Conservation (phyloP, 2,888 invertebrate genomes). For the Oxystoma pomonae region DNA sequence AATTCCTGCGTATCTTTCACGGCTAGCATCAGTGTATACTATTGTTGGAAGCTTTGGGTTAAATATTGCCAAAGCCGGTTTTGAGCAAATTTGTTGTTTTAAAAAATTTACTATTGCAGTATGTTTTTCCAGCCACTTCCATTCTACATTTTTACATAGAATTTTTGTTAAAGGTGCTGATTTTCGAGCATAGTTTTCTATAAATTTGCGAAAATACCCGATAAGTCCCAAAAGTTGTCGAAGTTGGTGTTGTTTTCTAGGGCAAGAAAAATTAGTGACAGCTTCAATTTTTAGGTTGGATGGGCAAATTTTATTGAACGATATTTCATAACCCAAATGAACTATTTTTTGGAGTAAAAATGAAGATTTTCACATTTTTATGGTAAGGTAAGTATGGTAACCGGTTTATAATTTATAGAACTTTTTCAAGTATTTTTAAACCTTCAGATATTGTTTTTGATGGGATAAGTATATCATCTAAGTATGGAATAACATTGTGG, state of each 20-base stretch:
- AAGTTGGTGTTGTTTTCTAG: constrained; percentile 11
- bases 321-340: constrained; percentile 1
- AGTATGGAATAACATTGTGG: constrained; percentile 10
- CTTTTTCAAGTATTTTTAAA: constrained; percentile 1
- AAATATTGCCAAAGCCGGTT: too few relatives aligned
- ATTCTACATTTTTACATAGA: too few relatives aligned
- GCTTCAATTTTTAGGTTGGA: constrained; percentile 6
- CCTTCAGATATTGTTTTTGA: constrained; percentile 8
- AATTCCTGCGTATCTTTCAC: constrained; percentile 23
- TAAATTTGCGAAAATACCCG: constrained; percentile 8
- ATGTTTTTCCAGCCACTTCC: too few relatives aligned
- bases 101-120: too few relatives aligned
- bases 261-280: constrained; percentile 9
- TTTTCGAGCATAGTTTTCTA: constrained; percentile 5
- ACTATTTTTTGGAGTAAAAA: constrained; percentile 2
- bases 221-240: constrained; percentile 6
- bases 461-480: constrained; percentile 19
- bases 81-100: too few relatives aligned
- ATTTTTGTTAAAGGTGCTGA: constrained; percentile 9
- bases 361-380: too few relatives aligned
- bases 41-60: constrained; percentile 16
- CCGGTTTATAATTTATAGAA: constrained; percentile 1
- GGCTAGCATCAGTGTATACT: constrained; percentile 24
- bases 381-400: too few relatives aligned
- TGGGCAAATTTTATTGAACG: not conserved